phyloP scores from a whole-genome alignment of 2,888 invertebrate genomes.

The Strigamia crassipes region DNA sequence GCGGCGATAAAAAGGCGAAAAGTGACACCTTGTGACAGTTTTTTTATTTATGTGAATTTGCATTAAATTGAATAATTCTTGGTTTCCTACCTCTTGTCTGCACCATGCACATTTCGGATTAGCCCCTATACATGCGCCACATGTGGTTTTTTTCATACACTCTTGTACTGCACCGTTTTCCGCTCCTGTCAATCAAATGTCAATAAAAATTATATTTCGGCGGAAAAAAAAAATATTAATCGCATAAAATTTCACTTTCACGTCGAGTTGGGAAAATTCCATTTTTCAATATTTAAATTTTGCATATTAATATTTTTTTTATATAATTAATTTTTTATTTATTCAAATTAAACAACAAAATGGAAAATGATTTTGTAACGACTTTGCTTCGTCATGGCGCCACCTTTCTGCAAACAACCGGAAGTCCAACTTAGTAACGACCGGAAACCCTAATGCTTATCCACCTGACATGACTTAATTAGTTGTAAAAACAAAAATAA shows the following conservation, averaged over 20 bases:
- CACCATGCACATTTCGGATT: slow-evolving; percentile 23
- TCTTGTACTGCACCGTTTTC: neutral
- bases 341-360: neutral
- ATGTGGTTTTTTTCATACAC: slow-evolving; percentile 29
- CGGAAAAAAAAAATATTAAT: neutral
- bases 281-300: neutral
- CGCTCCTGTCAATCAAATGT: neutral
- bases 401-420: neutral
- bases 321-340: neutral
- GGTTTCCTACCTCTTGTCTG: neutral
- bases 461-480: slow-evolving; percentile 6
- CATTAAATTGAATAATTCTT: neutral
- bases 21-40: neutral
- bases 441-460: slow-evolving; percentile 6
- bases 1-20: neutral
- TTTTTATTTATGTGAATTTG: neutral
- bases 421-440: neutral
- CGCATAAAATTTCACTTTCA: neutral
- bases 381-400: slow-evolving; percentile 12
- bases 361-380: slow-evolving; percentile 16
- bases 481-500: neutral
- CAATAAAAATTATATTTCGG: neutral
- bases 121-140: neutral
- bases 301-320: neutral
- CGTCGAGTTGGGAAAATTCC: neutral